Conservation (phyloP, 2,797 vertebrate genomes). For the Pantherophis vulpinus region DNA sequence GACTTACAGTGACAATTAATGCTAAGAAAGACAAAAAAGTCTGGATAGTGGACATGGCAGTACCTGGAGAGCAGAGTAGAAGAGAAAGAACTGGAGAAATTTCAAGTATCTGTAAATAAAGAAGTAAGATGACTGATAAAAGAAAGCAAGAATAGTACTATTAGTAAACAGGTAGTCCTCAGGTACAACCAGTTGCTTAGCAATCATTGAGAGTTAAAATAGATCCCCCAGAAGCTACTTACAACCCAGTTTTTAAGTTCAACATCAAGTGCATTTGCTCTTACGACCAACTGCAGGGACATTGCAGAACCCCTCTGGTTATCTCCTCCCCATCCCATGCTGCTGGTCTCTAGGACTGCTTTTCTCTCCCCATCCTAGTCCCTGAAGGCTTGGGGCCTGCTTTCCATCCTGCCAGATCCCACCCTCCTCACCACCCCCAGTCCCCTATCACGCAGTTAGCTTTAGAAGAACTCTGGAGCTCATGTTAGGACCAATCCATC, state of each 20-base stretch:
- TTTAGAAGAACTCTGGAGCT: background rate
- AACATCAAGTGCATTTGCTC: background rate
- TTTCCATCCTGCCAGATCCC: background rate
- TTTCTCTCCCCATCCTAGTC: background rate
- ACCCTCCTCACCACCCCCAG: background rate
- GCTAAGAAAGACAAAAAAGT: background rate
- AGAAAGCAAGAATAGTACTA: background rate
- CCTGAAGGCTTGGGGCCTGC: background rate
- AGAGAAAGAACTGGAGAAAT: background rate
- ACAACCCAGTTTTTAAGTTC: background rate
- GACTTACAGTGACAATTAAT: background rate
- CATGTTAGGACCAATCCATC: background rate
- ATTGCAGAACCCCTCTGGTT: background rate
- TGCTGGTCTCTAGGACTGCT: background rate
- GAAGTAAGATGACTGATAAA: background rate
- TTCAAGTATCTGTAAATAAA: background rate
- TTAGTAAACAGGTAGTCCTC: background rate
- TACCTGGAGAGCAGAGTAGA: background rate
- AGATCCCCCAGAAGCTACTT: background rate
- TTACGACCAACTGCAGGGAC: background rate
- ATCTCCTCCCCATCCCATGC: background rate
- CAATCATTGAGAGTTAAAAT: background rate
- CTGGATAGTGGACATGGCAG: background rate
- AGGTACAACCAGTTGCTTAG: background rate
- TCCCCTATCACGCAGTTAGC: background rate